phyloP scores from a whole-genome alignment of 2,888 invertebrate genomes.

The Colletes collaris region DNA sequence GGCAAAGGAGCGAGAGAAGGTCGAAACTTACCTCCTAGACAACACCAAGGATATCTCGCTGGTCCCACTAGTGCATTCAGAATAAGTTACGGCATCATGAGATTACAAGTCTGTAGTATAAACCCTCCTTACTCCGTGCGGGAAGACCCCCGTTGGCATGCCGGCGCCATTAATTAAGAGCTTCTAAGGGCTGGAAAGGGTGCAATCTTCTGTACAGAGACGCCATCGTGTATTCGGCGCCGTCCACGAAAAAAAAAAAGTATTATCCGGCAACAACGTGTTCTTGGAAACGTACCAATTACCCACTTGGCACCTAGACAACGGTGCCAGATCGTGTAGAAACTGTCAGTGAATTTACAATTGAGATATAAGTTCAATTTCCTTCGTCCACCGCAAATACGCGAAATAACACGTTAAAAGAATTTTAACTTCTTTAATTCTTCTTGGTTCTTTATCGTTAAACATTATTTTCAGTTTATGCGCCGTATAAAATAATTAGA shows the following conservation, averaged over 20 bases:
- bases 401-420: no score
- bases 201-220: constrained; percentile 73
- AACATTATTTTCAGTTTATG: no score
- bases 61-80: constrained; percentile 81
- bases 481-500: no score
- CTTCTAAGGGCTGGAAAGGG: constrained; percentile 77
- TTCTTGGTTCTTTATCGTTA: no score
- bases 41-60: constrained; percentile 77
- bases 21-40: constrained; percentile 77
- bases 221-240: constrained; percentile 49
- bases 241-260: constrained; percentile 56
- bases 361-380: background rate
- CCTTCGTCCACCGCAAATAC: no score
- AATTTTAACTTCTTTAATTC: no score
- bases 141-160: constrained; percentile 63
- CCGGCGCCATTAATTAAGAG: constrained; percentile 80
- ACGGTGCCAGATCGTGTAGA: constrained; percentile 12
- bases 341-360: constrained; percentile 15
- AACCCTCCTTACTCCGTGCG: constrained; percentile 76
- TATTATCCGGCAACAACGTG: constrained; percentile 50
- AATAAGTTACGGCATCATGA: constrained; percentile 82
- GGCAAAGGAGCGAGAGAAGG: constrained; percentile 68
- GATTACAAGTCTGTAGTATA: constrained; percentile 82
- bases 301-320: constrained; percentile 28
- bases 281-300: constrained; percentile 52